phyloP scores from a whole-genome alignment of 2,888 invertebrate species.

The Linyphia triangularis region DNA sequence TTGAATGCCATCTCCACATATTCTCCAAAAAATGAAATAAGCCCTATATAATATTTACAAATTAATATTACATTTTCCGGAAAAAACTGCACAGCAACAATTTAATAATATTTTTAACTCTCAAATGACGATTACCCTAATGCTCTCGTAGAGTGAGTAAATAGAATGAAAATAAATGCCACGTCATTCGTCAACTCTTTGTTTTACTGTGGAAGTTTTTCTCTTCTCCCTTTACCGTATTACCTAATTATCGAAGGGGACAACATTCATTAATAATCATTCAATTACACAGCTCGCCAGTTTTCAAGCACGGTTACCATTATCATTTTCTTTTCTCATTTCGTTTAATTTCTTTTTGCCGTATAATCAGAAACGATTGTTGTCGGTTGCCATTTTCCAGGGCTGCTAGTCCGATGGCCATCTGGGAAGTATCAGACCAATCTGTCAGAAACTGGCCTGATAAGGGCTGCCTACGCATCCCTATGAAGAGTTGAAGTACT shows the following conservation, averaged over 20 bases:
- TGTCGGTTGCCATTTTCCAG: constrained; percentile 47
- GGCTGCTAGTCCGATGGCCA: constrained; percentile 53
- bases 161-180: constrained; percentile 56
- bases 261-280: constrained; percentile 73
- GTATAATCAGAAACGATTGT: constrained; percentile 60
- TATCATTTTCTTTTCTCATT: constrained; percentile 11
- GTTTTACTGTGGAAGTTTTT: constrained; percentile 45
- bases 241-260: constrained; percentile 68
- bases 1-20: too few relatives aligned
- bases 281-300: constrained; percentile 73
- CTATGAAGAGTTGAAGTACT: constrained; percentile 17
- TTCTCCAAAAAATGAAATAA: too few relatives aligned
- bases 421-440: constrained; percentile 60
- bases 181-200: constrained; percentile 50
- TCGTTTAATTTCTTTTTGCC: constrained; percentile 13
- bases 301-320: constrained; percentile 38
- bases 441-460: constrained; percentile 24
- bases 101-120: too few relatives aligned
- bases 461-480: constrained; percentile 33
- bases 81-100: too few relatives aligned
- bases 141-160: constrained; percentile 16
- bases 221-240: constrained; percentile 48
- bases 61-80: too few relatives aligned
- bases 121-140: too few relatives aligned
- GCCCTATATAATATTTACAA: too few relatives aligned